Evolutionary conservation across 2,888 invertebrate species (phyloP).

Genomic region (Pachydiplax longipennis): DNA sequence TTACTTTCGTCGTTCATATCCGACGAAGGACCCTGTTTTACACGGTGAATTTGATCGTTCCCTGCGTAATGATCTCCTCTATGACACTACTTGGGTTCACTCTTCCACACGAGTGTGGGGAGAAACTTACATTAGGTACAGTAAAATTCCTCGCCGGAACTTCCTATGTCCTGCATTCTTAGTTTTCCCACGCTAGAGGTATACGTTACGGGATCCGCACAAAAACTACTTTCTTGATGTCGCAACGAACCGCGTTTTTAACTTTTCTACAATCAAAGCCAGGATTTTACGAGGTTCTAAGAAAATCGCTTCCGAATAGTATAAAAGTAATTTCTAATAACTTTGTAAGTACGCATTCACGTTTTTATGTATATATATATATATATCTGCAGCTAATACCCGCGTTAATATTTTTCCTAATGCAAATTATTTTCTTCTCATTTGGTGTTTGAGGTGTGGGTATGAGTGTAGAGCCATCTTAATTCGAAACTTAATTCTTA

Average conservation of each 20-base stretch:
- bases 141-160: constrained; percentile 51
- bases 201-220: not conserved
- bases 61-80: constrained; percentile 68
- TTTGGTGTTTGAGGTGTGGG: not conserved
- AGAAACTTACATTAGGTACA: constrained; percentile 70
- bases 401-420: too few species aligned
- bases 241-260: too few species aligned
- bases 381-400: not conserved
- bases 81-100: constrained; percentile 69
- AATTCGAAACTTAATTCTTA: too few species aligned
- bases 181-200: not conserved
- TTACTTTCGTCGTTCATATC: constrained; percentile 66
- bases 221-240: not conserved
- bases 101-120: constrained; percentile 69
- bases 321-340: not conserved
- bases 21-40: constrained; percentile 67
- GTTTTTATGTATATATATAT: not conserved
- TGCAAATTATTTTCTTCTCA: too few species aligned
- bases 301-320: too few species aligned
- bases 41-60: constrained; percentile 70
- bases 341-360: not conserved
- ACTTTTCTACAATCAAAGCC: too few species aligned
- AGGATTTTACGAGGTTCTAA: too few species aligned
- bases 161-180: constrained; percentile 50
- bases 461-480: not conserved